Evolutionary conservation across 37 sponge, comb jelly and placozoan genomes (phyloP).

Genomic region (Hexactinellida sp.): DNA sequence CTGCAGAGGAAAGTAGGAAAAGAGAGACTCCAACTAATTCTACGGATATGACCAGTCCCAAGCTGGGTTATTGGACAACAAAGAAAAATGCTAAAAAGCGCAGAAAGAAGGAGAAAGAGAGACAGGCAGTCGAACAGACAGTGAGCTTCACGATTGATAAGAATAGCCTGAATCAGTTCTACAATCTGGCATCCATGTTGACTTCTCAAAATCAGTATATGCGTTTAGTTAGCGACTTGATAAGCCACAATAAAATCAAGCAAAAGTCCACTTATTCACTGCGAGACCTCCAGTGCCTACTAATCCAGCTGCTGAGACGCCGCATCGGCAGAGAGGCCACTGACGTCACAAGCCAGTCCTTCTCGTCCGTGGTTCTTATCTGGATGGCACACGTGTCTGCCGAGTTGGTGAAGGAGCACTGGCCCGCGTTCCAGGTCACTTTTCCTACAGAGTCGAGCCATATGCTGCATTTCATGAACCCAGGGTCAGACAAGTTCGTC

Average conservation of each 20-base stretch:
- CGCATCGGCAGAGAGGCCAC: neutral
- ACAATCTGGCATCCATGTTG: neutral
- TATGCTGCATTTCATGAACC: neutral
- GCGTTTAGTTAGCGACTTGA: neutral
- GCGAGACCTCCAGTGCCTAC: neutral
- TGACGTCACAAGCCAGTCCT: neutral
- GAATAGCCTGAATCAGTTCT: neutral
- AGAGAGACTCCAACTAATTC: neutral
- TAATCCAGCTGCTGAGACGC: neutral
- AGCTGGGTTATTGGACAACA: too few species aligned
- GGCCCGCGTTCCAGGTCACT: neutral
- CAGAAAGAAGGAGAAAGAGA: neutral
- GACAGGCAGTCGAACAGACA: neutral
- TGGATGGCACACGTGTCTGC: constrained; percentile 11
- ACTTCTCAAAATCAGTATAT: neutral
- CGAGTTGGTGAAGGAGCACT: neutral
- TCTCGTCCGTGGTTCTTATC: neutral
- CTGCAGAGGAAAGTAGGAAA: neutral
- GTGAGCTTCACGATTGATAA: neutral
- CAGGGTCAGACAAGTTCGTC: neutral
- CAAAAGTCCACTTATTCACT: neutral
- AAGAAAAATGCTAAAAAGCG: neutral
- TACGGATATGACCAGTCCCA: too few species aligned
- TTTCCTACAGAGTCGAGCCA: neutral
- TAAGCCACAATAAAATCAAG: neutral